Conservation (phyloP, 2,113 vertebrate species). For the Spilogale gracilis region DNA sequence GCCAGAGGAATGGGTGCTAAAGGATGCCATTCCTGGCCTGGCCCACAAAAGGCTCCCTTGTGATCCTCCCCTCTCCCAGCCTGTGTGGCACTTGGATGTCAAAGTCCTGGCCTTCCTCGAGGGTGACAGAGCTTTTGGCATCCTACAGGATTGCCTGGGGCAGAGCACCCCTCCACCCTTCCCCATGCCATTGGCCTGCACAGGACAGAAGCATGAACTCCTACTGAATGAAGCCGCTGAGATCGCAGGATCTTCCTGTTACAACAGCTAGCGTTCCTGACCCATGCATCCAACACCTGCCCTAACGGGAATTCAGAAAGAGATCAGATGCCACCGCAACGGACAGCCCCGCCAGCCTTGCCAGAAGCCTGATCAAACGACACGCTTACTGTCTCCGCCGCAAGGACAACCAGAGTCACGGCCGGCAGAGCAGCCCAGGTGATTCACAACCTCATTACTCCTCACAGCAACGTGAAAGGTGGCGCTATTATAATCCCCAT, state of each 20-base stretch:
- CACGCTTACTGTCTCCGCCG: neutral
- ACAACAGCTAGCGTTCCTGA: neutral
- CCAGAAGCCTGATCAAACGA: neutral
- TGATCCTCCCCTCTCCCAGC: neutral
- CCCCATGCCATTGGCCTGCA: neutral
- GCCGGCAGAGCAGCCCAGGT: no score
- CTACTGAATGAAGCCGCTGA: neutral
- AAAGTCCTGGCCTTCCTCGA: neutral
- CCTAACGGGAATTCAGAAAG: neutral
- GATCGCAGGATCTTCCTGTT: neutral
- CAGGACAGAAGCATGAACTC: neutral
- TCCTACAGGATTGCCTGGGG: neutral
- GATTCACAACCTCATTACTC: neutral
- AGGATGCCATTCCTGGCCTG: neutral
- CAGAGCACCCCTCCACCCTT: no score
- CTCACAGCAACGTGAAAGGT: neutral
- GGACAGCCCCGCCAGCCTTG: neutral
- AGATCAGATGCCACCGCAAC: neutral
- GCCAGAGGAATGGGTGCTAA: neutral
- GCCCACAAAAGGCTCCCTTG: neutral
- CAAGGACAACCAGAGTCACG: neutral
- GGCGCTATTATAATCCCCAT: no score
- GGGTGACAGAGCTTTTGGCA: neutral
- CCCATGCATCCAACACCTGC: rapidly evolving
- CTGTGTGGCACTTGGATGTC: no score